Evolutionary conservation across 2,888 invertebrate species (phyloP).

Genomic region (Heliconius hortense): DNA sequence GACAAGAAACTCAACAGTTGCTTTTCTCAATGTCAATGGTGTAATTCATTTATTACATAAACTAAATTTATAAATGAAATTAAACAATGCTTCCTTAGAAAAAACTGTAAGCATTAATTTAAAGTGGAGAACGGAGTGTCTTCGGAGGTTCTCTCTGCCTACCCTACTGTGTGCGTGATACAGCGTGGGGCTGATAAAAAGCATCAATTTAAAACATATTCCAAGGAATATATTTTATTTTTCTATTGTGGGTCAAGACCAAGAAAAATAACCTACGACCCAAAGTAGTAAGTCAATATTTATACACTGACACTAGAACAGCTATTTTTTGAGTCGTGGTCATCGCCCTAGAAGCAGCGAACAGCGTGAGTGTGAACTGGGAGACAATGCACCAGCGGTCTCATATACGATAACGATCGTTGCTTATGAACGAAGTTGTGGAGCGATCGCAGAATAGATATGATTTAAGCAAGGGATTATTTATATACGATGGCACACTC

Average conservation of each 20-base stretch:
- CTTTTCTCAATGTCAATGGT: too few relatives aligned
- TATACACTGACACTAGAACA: slow-evolving; percentile 13
- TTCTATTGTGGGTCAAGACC: too few relatives aligned
- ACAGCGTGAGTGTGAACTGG: slow-evolving; percentile 49
- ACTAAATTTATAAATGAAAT: too few relatives aligned
- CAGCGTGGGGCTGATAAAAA: too few relatives aligned
- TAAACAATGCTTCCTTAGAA: too few relatives aligned
- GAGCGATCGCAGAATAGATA: slow-evolving; percentile 56
- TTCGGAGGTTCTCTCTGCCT: not conserved
- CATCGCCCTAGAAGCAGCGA: slow-evolving; percentile 47
- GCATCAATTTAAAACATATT: too few relatives aligned
- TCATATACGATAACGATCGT: slow-evolving; percentile 61
- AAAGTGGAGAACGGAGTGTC: too few relatives aligned
- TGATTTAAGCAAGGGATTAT: slow-evolving; percentile 58
- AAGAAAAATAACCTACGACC: too few relatives aligned
- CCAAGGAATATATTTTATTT: too few relatives aligned
- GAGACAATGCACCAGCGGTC: slow-evolving; percentile 54
- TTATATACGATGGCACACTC: slow-evolving; percentile 50
- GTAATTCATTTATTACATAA: too few relatives aligned
- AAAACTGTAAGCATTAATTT: too few relatives aligned
- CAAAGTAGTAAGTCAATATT: not conserved
- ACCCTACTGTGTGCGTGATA: not conserved
- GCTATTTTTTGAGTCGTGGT: slow-evolving; percentile 48
- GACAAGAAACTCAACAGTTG: too few relatives aligned
- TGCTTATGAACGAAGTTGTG: slow-evolving; percentile 55